Evolutionary conservation across 2,888 invertebrate genomes (phyloP).

Genomic region (Tromatobia lineatoria): DNA sequence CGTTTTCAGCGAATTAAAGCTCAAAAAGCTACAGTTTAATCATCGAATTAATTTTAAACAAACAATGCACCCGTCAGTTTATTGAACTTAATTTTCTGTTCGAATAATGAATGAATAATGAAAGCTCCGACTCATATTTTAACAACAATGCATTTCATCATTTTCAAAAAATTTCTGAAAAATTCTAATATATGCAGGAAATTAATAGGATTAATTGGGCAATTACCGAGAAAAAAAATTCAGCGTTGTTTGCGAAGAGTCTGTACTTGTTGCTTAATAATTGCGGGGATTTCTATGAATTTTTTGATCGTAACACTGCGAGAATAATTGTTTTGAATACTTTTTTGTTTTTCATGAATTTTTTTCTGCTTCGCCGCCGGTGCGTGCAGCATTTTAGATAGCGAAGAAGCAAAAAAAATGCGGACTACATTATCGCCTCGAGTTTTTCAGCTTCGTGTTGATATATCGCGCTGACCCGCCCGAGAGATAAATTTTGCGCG

Average conservation of each 20-base stretch:
- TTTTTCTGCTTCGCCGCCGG: constrained; percentile 2
- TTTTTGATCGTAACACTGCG: not conserved
- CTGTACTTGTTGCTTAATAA: not conserved
- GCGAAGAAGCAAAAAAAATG: constrained; percentile 30
- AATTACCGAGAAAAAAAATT: too few species aligned
- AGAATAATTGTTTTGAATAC: not conserved
- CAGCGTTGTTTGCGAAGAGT: not conserved
- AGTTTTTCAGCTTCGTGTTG: constrained; percentile 56
- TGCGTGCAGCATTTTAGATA: constrained; percentile 22
- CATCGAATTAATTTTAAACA: not conserved
- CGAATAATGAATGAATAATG: not conserved
- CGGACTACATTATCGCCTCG: constrained; percentile 43
- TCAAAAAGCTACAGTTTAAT: not conserved
- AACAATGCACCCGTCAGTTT: not conserved
- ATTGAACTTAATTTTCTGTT: not conserved
- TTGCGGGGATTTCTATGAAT: not conserved
- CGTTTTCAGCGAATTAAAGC: not conserved
- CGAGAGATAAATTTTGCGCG: constrained; percentile 65
- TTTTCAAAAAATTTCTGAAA: too few species aligned
- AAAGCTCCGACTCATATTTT: not conserved
- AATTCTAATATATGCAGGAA: too few species aligned
- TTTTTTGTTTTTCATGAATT: constrained; percentile 22
- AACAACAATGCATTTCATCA: not conserved
- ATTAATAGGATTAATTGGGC: too few species aligned
- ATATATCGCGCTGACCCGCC: constrained; percentile 64